Base-by-base conservation (phyloP, 2,888 invertebrate genomes). In the Adelognathus sp. region DNA sequence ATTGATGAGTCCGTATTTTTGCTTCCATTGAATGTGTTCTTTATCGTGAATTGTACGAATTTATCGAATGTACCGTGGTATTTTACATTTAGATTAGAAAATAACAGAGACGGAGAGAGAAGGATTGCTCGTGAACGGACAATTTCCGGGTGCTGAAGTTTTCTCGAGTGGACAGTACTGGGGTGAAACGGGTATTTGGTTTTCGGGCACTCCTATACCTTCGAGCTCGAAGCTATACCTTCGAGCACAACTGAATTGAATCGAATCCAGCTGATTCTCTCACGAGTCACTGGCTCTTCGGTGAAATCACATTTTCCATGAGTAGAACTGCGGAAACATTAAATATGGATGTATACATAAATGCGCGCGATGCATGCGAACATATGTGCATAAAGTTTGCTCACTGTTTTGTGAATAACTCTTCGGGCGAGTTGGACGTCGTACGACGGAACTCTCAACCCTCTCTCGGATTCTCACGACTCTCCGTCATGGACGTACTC, bases 401-500 rank as follows among this genome's bases (percentile, higher is more conserved):
- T 41, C 18, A 54, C 11, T 18, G 36, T 41, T 6, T 9, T 56
- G 24, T 31, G 16, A 18, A 50, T 39, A 24, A 50, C 52, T 64
- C 63, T 33, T 58, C 21, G 50, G 39, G 33, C 7, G 27, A 70
- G 21, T 50, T 70, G 21, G 21, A 60, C n/a, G n/a, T 76, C 39
- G 21, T 9, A 46, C 66, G 33, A 76, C n/a, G 61, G 52, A 33
- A 27, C 29, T 72, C 63, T 39, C 63, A 64, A 54, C 41, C 54
- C 46, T 60, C 46, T 27, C 9, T 41, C 11, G 3, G n/a, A n/a
- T 50, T 41, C 60, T 18, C 31, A 14, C 18, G 73, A 71, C 80
- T 64, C 83, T 77, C 81, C 56, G 52, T 24, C 31, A 44, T 46
- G 29, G 70, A 63, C 79, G 83, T 82, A 82, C 70, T 80, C 76